A percentile compares a stretch with the other conserved stretches of the same genome.
Conservation (phyloP, 2,113 vertebrate genomes). For the Siphamia tubifer region DNA sequence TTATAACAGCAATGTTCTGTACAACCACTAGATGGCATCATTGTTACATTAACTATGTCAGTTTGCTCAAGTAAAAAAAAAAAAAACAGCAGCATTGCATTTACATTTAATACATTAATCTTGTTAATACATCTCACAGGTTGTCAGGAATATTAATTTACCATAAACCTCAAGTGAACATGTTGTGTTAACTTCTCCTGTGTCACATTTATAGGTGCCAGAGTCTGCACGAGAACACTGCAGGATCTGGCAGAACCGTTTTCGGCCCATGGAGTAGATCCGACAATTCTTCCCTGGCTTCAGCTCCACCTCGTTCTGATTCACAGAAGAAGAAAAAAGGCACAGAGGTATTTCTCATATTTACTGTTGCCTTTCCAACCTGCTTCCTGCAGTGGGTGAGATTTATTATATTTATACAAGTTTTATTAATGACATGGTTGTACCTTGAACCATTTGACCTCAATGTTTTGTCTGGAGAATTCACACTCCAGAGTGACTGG, state of each 20-base stretch:
- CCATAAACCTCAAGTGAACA: conserved; percentile 85
- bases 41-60: no score
- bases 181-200: conserved; percentile 70
- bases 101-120: no score
- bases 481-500: conserved; percentile 87
- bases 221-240: conserved; percentile 62
- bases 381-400: background rate
- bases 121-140: background rate
- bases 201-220: conserved; percentile 76
- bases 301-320: conserved; percentile 79
- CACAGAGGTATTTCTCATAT: background rate
- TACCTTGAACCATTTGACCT: conserved; percentile 92
- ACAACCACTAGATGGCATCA: conserved; percentile 20
- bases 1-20: background rate
- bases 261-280: conserved; percentile 86
- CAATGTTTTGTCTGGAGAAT: conserved; percentile 85
- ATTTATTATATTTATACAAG: background rate
- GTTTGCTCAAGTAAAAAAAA: no score
- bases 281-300: conserved; percentile 77
- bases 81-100: no score
- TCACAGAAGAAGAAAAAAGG: background rate
- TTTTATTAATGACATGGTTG: background rate
- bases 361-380: background rate
- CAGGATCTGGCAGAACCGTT: conserved; percentile 77
- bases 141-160: conserved; percentile 38